A percentile compares a stretch with the other conserved stretches of the same genome.
Conservation (phyloP, 1,140 invertebrate species). For the Calliopsis andreniformis region DNA sequence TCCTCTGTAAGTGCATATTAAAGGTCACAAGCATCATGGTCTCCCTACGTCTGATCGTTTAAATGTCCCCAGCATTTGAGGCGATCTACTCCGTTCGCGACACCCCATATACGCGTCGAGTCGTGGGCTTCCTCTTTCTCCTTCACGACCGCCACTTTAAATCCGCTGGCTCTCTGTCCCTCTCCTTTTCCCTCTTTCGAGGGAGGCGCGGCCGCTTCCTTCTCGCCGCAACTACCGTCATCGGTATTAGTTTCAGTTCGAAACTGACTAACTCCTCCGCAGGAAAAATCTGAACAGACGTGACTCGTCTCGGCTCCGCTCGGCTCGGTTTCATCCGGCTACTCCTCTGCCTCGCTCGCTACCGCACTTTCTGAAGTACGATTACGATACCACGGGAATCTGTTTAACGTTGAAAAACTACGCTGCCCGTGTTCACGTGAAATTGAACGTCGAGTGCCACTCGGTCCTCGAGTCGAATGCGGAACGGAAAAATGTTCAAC, state of each 20-base stretch:
- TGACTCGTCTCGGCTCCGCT: conserved; percentile 46
- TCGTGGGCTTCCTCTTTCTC: conserved; percentile 43
- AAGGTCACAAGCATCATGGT: background rate
- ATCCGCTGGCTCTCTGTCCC: conserved; percentile 35
- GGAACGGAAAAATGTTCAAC: conserved; percentile 9
- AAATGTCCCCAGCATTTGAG: no score
- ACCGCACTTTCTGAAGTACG: conserved; percentile 8
- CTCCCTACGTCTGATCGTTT: no score
- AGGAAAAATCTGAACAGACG: conserved; percentile 58
- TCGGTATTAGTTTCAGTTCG: conserved; percentile 62
- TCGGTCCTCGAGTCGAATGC: background rate
- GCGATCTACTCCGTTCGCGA: background rate
- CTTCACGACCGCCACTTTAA: conserved; percentile 48
- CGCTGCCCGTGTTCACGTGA: conserved; percentile 18
- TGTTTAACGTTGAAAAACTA: conserved; percentile 23
- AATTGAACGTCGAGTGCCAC: conserved; percentile 37
- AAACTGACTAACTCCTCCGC: conserved; percentile 35
- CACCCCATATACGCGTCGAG: conserved; percentile 16
- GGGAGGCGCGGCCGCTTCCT: background rate
- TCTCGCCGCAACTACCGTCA: conserved; percentile 3
- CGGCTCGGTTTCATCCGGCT: conserved; percentile 1
- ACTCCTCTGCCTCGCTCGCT: background rate
- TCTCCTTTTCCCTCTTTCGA: background rate
- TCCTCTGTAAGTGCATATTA: no score
- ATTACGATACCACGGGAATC: conserved; percentile 14